phyloP scores from a whole-genome alignment of 2,113 vertebrate genomes.

The Ginglymostoma cirratum region DNA sequence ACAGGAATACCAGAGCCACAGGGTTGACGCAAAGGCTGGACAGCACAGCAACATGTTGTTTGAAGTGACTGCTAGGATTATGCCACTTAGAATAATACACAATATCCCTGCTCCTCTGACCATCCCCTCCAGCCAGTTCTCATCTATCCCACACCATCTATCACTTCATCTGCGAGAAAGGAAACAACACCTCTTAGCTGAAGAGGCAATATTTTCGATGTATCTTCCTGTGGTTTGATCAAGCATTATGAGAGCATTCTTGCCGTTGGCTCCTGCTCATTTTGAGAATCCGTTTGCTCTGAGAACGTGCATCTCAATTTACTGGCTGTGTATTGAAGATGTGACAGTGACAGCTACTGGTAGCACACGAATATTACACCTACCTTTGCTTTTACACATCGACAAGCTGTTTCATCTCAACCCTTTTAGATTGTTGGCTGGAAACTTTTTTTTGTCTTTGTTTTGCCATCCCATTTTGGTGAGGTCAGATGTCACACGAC shows the following conservation, averaged over 20 bases:
- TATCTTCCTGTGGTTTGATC: background rate
- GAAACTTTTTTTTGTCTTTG: no score
- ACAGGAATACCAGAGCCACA: background rate
- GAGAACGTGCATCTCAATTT: background rate
- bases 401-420: background rate
- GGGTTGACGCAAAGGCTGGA: background rate
- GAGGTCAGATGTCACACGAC: no score
- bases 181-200: background rate
- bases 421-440: background rate
- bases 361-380: background rate
- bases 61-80: background rate
- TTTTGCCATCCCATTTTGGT: background rate
- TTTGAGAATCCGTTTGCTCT: background rate
- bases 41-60: background rate
- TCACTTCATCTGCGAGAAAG: background rate
- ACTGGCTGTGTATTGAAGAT: background rate
- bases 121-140: no score
- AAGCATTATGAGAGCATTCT: background rate
- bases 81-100: background rate
- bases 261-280: background rate
- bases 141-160: background rate
- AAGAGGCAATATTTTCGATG: background rate
- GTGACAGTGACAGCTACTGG: background rate
- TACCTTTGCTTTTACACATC: background rate
- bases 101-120: background rate